These are phyloP conservation scores for Trogon surrucura DNA, from an alignment of 2,113 vertebrate species.

Conservation along the genomic window DNA sequence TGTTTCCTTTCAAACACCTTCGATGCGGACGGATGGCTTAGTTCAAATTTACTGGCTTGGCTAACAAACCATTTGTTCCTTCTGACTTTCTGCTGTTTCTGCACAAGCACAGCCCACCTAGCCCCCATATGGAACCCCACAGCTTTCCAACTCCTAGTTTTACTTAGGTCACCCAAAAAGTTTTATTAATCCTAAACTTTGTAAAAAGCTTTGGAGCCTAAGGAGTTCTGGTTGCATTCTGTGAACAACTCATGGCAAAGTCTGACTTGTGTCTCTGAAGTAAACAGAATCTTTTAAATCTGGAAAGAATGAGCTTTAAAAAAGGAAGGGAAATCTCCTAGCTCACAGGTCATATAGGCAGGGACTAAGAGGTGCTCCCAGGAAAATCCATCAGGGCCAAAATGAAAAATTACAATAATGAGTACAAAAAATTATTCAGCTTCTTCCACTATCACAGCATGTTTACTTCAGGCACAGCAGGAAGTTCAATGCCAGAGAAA, in stretches of 20 bases:
- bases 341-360: background rate
- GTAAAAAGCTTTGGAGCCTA: background rate
- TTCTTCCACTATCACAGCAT: background rate
- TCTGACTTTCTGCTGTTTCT: background rate
- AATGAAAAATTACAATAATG: background rate
- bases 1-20: background rate
- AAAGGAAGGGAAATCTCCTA: background rate
- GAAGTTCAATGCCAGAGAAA: background rate
- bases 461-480: background rate
- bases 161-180: background rate
- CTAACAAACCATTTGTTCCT: background rate
- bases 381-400: background rate
- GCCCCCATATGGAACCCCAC: background rate
- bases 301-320: background rate
- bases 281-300: background rate
- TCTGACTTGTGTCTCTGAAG: background rate
- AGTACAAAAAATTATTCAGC: background rate
- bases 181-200: background rate
- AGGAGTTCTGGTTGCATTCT: background rate
- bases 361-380: background rate
- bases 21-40: background rate
- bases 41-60: background rate
- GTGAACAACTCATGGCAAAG: background rate
- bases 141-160: background rate
- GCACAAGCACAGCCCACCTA: background rate